Evolutionary conservation across 1,140 invertebrate species (phyloP), one percentile per base, ranked within the genome.

Genomic region (Ganaspis sp.): DNA sequence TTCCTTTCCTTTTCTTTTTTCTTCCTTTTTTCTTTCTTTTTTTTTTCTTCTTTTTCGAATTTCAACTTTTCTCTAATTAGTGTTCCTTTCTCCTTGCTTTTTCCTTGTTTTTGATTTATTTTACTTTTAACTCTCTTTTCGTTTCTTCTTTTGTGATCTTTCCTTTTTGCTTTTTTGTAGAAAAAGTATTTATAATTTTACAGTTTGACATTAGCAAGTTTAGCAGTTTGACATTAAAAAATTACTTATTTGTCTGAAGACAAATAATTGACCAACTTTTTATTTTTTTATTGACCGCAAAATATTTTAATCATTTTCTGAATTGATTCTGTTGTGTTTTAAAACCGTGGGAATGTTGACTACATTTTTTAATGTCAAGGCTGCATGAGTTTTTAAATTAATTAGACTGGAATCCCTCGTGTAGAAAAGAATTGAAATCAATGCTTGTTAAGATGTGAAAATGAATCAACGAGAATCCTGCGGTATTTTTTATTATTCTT

Each of bases 401-500:
- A 64, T 1, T 15, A 64, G 58, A 64, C 6, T 29, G 9, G 38
- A 40, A 40, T 26, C 1, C 11, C 4, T 58, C 4, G 12, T 58
- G 23, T 23, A 58, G 23, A n/a, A n/a, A n/a, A n/a, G 21, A 58
- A 58, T 26, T 64, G 42, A 69, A 19, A 53, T 29, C 29, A 29
- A 12, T 29, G 26, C 58, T 34, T 64, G 58, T 64, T 64, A 4
- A 64, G 54, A 64, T 64, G 26, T n/a, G 15, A 64, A 15, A 29
- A 64, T 49, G 17, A 64, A 64, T 15, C 11, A n/a, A 81, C 74
- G 29, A 70, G 77, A 74, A 40, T 17, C 23, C 54, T 21, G 19
- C 73, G 38, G 9, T 79, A 23, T 54, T 78, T 78, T 74, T 78
- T 74, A 74, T 69, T 74, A 77, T 77, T 70, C 69, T 34, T 77